Evolutionary conservation across 2,888 invertebrate genomes (phyloP), one percentile per base, ranked within the genome.

Genomic region (Brenthis ino): DNA sequence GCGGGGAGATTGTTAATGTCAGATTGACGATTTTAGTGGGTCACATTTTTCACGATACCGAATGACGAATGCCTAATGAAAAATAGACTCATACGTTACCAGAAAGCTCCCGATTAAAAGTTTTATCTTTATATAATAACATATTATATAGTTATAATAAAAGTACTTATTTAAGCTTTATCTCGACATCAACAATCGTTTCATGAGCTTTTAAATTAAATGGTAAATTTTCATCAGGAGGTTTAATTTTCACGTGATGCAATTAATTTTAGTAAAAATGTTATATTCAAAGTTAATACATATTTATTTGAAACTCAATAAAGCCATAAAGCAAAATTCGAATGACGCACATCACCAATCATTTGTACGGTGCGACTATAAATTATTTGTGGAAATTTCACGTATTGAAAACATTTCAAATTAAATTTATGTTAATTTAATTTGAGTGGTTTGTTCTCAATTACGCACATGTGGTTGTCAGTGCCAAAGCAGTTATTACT

Each of bases 341-440:
- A 50, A 60, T 48, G 50, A 16, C 60, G 50, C n/a, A 60, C 60
- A 28, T 47, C 47, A 58, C 47, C 24, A 58, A 43, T 60, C 60
- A 50, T 50, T 50, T 60, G 11, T 50, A 60, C 50, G 60, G n/a
- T 28, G 28, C 2, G 37, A 16, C 50, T n/a, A 50, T 50, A 60
- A 60, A 54, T 63, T 53, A 63, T 63, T 24, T 20, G 53, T 20
- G 20, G 12, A 43, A 54, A 53, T 53, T 63, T 16, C 14, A 55
- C 37, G n/a, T 55, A 61, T 61, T 55, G 60, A 65, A 68, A 65
- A 67, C 64, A n/a, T 57, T 68, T 65, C 53, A 63, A 63, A 57
- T 68, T 57, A 47, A 68, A 64, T 64, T 68, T 68, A 57, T 68
- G 53, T 64, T 64, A 68, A 68, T 68, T 68, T 64, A 57, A 68